A percentile compares a stretch with the other conserved stretches of the same genome.
Conservation (phyloP, 2,888 invertebrate species). For the Pycnomerus fuliginosus region DNA sequence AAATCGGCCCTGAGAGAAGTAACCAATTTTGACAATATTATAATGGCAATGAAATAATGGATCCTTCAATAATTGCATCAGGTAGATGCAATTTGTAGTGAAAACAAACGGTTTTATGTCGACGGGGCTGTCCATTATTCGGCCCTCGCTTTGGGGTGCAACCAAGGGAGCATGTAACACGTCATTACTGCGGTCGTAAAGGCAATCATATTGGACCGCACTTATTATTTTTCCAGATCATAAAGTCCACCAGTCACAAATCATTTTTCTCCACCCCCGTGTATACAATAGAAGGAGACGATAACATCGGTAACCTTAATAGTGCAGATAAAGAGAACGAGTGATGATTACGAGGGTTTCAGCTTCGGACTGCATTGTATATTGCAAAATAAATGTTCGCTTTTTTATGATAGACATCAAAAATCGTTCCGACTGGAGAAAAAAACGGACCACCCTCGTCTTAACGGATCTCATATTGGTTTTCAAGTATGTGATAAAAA, state of each 20-base stretch:
- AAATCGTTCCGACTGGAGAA: constrained; percentile 23
- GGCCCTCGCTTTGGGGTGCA: constrained; percentile 1
- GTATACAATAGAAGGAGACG: constrained; percentile 28
- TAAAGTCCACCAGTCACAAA: constrained; percentile 41
- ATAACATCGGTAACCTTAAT: constrained; percentile 28
- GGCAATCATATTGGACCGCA: constrained; percentile 46
- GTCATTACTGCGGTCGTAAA: constrained; percentile 41
- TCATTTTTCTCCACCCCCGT: constrained; percentile 34
- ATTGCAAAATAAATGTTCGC: constrained; percentile 40
- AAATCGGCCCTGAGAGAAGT: no score
- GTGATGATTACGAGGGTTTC: constrained; percentile 33
- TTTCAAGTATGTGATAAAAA: constrained; percentile 18
- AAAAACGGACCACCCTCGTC: constrained; percentile 19
- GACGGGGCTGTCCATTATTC: constrained; percentile 28
- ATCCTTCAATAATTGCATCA: no score
- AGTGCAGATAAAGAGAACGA: constrained; percentile 29
- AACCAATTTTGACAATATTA: no score
- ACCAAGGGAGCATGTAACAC: constrained; percentile 31
- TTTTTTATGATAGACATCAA: constrained; percentile 37
- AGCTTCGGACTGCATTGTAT: constrained; percentile 33
- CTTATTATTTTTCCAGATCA: constrained; percentile 47
- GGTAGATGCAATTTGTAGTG: constrained; percentile 18
- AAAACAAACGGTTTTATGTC: constrained; percentile 15
- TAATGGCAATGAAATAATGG: no score
- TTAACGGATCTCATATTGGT: constrained; percentile 6